phyloP scores from a whole-genome alignment of 2,113 vertebrate genomes.

The Globicephala melas region DNA sequence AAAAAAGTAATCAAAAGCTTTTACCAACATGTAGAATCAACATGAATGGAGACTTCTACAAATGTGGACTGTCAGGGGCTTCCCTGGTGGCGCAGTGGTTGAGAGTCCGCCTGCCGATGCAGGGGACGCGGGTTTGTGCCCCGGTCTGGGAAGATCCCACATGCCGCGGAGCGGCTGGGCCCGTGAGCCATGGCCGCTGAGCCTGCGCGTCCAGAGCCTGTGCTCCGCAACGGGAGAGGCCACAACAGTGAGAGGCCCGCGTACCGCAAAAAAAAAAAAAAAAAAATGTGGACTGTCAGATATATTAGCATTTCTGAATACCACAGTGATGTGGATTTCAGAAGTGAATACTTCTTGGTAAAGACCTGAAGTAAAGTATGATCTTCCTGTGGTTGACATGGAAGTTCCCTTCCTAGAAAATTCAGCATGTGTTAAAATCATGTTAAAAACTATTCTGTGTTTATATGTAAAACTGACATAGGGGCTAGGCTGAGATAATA shows the following conservation, averaged over 20 bases:
- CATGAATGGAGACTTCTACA: not conserved
- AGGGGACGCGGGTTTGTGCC: too few species aligned
- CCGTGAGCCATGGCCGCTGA: too few species aligned
- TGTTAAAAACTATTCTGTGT: not conserved
- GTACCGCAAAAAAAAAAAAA: too few species aligned
- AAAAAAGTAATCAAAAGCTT: constrained; percentile 1
- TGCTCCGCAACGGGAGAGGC: too few species aligned
- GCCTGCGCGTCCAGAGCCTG: too few species aligned
- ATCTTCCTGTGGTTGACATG: not conserved
- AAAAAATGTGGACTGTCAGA: not conserved
- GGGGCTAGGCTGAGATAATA: not conserved
- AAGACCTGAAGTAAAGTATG: not conserved
- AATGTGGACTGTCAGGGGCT: not conserved
- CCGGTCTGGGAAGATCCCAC: too few species aligned
- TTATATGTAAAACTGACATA: not conserved
- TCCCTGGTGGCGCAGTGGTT: too few species aligned
- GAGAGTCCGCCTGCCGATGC: too few species aligned
- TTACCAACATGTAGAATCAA: not conserved
- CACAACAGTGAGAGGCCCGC: too few species aligned
- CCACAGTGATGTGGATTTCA: not conserved
- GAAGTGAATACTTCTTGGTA: not conserved
- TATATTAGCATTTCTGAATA: not conserved
- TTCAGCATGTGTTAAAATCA: not conserved
- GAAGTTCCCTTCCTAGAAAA: not conserved
- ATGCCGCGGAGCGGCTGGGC: too few species aligned